These are phyloP conservation scores for Amphibalanus amphitrite DNA, from an alignment of 1,140 invertebrate species.

Conservation along the genomic window DNA sequence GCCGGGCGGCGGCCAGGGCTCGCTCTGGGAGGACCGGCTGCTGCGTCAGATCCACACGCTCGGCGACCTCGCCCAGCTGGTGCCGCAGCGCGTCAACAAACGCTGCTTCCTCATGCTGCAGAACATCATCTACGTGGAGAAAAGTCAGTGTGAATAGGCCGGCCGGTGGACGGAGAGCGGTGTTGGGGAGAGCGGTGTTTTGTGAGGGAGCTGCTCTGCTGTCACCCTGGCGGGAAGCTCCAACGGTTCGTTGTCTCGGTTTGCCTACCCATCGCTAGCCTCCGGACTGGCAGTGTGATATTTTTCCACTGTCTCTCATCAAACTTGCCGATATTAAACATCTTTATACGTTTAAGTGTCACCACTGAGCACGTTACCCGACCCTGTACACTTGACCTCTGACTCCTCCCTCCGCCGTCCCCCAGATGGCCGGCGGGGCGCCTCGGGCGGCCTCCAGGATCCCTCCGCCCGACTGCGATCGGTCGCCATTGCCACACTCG, in stretches of 20 bases:
- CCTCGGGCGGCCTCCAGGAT: background rate
- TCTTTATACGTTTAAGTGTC: too few species aligned
- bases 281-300: too few species aligned
- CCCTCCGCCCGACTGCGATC: constrained; percentile 15
- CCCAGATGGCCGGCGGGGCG: constrained; percentile 2
- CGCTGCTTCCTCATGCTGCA: constrained; percentile 28
- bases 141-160: background rate
- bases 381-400: too few species aligned
- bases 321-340: too few species aligned
- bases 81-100: constrained; percentile 26
- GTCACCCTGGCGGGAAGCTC: too few species aligned
- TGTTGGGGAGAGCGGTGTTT: background rate
- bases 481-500: constrained; percentile 25
- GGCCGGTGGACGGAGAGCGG: background rate
- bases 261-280: too few species aligned
- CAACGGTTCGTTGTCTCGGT: too few species aligned
- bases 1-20: too few species aligned
- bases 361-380: too few species aligned
- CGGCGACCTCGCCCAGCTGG: constrained; percentile 29
- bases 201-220: constrained; percentile 14
- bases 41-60: constrained; percentile 28
- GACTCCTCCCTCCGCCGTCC: constrained; percentile 12
- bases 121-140: constrained; percentile 21
- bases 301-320: too few species aligned
- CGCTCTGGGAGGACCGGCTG: constrained; percentile 13